These are phyloP conservation scores for Platynereis dumerilii DNA, from an alignment of 2,888 invertebrate genomes.

Conservation along the genomic window DNA sequence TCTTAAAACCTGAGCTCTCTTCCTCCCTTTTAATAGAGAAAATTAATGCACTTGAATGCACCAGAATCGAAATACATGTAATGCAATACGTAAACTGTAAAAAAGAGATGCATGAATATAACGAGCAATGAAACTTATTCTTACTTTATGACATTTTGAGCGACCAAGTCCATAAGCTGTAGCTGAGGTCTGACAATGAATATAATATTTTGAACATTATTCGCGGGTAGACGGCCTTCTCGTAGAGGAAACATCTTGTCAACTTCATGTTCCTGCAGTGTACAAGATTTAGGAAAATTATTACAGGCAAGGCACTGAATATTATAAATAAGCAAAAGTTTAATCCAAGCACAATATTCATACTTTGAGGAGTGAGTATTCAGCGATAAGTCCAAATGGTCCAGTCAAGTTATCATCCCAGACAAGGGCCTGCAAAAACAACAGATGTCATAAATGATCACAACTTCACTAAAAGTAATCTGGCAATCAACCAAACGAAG, in stretches of 20 bases:
- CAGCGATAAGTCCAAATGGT: conserved; percentile 84
- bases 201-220: conserved; percentile 82
- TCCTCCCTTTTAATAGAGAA: conserved; percentile 65
- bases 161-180: conserved; percentile 82
- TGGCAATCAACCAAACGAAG: too few relatives aligned
- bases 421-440: conserved; percentile 64
- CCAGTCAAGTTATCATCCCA: conserved; percentile 89
- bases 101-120: too few relatives aligned
- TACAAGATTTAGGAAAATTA: neutral
- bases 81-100: too few relatives aligned
- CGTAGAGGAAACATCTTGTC: conserved; percentile 82
- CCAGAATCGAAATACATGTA: too few relatives aligned
- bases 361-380: conserved; percentile 70
- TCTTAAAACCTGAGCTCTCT: conserved; percentile 65
- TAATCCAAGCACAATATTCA: neutral
- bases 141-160: conserved; percentile 75
- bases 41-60: too few relatives aligned
- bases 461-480: too few relatives aligned
- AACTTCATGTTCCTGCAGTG: conserved; percentile 77
- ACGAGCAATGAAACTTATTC: conserved; percentile 22
- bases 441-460: neutral
- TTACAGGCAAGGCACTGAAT: neutral
- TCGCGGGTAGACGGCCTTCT: conserved; percentile 73
- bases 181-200: conserved; percentile 86
- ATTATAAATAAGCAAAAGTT: neutral